These are phyloP conservation scores for Nymphalis urticae DNA, from an alignment of 2,888 invertebrate species.

Conservation along the genomic window DNA sequence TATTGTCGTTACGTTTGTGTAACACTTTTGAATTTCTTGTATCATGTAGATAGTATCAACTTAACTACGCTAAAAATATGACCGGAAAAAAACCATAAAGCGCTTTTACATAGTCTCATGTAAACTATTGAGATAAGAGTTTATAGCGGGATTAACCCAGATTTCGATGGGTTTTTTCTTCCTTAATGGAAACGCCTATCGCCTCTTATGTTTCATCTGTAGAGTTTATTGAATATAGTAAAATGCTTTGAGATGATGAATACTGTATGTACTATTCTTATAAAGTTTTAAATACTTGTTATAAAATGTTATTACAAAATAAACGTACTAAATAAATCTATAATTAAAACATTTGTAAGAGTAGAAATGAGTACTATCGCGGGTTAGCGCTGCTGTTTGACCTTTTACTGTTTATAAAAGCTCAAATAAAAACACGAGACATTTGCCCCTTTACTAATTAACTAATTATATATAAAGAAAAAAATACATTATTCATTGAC, in stretches of 20 bases:
- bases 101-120: conserved; percentile 38
- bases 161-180: conserved; percentile 42
- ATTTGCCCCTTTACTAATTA: not conserved
- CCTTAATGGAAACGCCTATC: not conserved
- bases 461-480: not conserved
- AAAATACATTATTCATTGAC: not conserved
- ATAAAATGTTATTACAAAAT: no score
- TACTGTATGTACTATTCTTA: no score
- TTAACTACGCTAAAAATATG: conserved; percentile 9
- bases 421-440: conserved; percentile 3
- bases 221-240: not conserved
- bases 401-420: conserved; percentile 7
- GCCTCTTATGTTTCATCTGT: no score
- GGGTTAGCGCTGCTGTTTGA: not conserved
- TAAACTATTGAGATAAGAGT: conserved; percentile 53
- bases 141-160: conserved; percentile 63
- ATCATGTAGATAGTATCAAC: not conserved
- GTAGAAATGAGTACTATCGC: not conserved
- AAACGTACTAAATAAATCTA: no score
- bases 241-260: no score
- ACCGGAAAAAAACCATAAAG: conserved; percentile 39
- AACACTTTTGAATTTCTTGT: not conserved
- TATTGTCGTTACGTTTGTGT: conserved; percentile 8
- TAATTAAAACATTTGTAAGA: conserved; percentile 26
- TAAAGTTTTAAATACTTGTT: no score